Conservation (phyloP, 2,888 invertebrate genomes). For the Trisateles emortualis region DNA sequence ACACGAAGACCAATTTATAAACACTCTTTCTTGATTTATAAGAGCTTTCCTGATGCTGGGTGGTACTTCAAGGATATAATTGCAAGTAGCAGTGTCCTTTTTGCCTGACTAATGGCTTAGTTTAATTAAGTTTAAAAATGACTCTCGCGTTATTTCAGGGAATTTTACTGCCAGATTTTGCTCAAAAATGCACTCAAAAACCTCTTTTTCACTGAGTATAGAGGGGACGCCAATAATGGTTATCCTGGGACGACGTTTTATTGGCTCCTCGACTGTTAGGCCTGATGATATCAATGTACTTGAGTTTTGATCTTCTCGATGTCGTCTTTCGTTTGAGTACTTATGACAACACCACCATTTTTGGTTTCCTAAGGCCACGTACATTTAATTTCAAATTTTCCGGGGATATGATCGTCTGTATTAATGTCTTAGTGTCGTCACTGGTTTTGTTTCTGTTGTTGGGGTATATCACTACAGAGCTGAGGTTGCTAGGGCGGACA, state of each 20-base stretch:
- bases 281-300: too few relatives aligned
- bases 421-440: neutral
- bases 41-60: neutral
- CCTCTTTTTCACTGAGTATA: neutral
- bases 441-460: neutral
- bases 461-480: neutral
- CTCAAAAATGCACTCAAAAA: neutral
- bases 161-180: neutral
- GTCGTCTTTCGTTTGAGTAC: neutral
- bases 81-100: neutral
- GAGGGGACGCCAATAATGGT: neutral
- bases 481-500: neutral
- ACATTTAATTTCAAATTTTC: neutral
- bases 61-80: neutral
- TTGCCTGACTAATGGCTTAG: neutral
- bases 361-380: neutral
- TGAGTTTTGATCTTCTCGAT: too few relatives aligned
- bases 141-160: neutral
- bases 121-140: neutral
- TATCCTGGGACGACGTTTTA: neutral
- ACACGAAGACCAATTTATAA: constrained; percentile 14
- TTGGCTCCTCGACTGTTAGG: neutral
- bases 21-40: neutral
- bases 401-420: neutral
- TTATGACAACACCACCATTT: neutral